phyloP scores from a whole-genome alignment of 1,140 invertebrate species.

The Atta cephalotes region DNA sequence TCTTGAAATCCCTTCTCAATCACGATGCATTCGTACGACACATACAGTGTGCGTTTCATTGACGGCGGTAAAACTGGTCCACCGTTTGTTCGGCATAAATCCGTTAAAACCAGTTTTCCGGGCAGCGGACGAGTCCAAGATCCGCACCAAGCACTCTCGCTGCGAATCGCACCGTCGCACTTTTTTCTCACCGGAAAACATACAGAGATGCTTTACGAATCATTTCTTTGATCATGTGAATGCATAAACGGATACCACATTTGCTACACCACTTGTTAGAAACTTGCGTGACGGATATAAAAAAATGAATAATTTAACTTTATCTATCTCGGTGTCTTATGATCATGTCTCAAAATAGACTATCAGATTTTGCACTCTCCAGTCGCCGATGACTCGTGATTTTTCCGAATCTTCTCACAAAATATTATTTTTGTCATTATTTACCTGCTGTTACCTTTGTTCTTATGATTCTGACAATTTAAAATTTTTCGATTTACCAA shows the following conservation, averaged over 20 bases:
- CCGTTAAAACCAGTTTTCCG: constrained; percentile 73
- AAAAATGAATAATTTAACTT: too few species aligned
- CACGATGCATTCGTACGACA: constrained; percentile 58
- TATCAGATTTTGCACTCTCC: too few species aligned
- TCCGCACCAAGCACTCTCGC: not conserved
- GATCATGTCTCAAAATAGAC: too few species aligned
- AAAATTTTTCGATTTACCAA: too few species aligned
- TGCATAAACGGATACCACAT: not conserved
- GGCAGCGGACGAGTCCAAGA: constrained; percentile 8
- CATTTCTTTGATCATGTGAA: not conserved
- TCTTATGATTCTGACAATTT: too few species aligned
- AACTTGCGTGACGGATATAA: too few species aligned
- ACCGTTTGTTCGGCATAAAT: constrained; percentile 67
- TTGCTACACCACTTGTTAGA: not conserved
- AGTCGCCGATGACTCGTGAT: too few species aligned
- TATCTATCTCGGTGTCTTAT: too few species aligned
- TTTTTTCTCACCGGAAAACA: constrained; percentile 13
- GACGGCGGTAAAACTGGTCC: constrained; percentile 72
- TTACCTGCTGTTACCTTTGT: too few species aligned
- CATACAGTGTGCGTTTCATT: constrained; percentile 71
- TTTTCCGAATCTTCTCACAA: too few species aligned
- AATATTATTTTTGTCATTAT: too few species aligned
- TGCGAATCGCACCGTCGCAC: not conserved
- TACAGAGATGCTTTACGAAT: constrained; percentile 2
- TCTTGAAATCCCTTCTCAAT: constrained; percentile 12